Base-by-base conservation (phyloP, 1,140 invertebrate species). In the Cotesia typhae region DNA sequence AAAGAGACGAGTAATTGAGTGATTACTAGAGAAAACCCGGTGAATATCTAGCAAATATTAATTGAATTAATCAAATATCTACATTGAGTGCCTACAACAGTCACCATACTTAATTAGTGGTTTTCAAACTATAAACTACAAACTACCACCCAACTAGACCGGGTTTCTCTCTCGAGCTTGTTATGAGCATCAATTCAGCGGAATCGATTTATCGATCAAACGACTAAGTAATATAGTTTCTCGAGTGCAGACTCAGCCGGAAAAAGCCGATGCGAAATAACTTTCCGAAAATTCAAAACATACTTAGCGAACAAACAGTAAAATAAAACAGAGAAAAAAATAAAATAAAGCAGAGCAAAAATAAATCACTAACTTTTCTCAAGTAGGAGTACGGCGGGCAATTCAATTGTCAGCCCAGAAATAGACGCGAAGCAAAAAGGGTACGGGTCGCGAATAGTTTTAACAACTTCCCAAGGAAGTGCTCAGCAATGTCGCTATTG, bases 341-440 rank as follows among this genome's bases (percentile, higher is more conserved):
- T 20, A 20, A 57, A 57, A 57, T 4, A 5, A 14, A 75, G 68
- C 73, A 74, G 68, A 78, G 28, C 28, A 28, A 79, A 76, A 74
- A 78, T 80, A 81, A 80, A 81, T 80, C 78, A 79, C 79, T 79
- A 80, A 80, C 77, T 79, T 74, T 75, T 73, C 70, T 72, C 41
- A 47, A 69, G 28, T 28, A 28, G 1, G 79, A 79, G 80, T 80
- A 77, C 73, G 55, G 74, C 79, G 37, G 76, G 72, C 74, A 80
- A 81, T 81, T 76, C 78, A 80, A 81, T 80, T 81, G 80, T 81
- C 78, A 77, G 73, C 71, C 77, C 77, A 66, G 76, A 72, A 76
- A 71, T 75, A 60, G 36, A 51, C 52, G 38, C 37, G n/a, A 60
- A 64, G 35, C 5, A 52, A 52, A 17, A 52, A 71, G 70, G 17